A percentile compares a stretch with the other conserved stretches of the same genome.
Evolutionary conservation across 2,113 vertebrate species (phyloP).

Genomic region (Xiphias gladius): DNA sequence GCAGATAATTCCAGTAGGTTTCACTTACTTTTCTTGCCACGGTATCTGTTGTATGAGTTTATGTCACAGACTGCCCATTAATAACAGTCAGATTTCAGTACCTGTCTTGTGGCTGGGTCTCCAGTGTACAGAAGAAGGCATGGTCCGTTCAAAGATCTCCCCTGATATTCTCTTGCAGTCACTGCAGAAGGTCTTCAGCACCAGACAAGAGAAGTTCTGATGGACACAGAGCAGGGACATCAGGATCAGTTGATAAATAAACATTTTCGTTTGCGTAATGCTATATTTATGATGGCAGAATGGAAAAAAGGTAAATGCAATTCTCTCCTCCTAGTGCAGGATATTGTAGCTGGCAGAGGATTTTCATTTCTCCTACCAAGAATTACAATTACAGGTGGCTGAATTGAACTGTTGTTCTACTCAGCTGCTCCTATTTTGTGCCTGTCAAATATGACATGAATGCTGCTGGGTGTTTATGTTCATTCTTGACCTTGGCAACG

Average conservation of each 20-base stretch:
- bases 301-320: background rate
- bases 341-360: background rate
- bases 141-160: conserved; percentile 87
- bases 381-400: no score
- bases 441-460: no score
- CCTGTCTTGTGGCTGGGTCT: conserved; percentile 77
- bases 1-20: background rate
- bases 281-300: background rate
- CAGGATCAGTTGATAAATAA: background rate
- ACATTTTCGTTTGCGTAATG: background rate
- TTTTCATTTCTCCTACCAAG: background rate
- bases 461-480: no score
- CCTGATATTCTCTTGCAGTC: conserved; percentile 85
- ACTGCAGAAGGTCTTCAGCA: conserved; percentile 80
- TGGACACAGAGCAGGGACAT: background rate
- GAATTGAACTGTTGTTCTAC: no score
- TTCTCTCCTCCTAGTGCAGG: no score
- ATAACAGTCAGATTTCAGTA: conserved; percentile 25
- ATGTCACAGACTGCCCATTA: background rate
- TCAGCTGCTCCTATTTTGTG: no score
- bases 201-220: conserved; percentile 76
- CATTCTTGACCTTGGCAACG: no score
- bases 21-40: background rate
- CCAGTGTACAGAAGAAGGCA: conserved; percentile 88
- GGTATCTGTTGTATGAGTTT: background rate